Percentiles rank a stretch among this genome's conserved stretches.
Evolutionary conservation across 2,888 invertebrate genomes (phyloP).

Genomic region (Tolmerus cingulatus): DNA sequence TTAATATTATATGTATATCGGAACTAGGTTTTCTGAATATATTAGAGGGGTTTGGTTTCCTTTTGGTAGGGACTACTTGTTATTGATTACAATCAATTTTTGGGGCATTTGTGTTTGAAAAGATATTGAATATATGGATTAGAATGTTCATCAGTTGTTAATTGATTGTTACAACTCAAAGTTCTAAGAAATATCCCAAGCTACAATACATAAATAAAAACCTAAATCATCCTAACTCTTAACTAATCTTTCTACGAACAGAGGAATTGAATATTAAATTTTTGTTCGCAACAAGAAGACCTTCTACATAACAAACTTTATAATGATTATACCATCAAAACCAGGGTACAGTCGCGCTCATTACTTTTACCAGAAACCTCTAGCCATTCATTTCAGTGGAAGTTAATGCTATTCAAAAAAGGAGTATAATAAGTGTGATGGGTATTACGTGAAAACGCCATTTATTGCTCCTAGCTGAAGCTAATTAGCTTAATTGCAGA

Average conservation of each 20-base stretch:
- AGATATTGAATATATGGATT: too few relatives aligned
- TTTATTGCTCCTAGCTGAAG: neutral
- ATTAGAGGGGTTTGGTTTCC: too few relatives aligned
- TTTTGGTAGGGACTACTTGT: too few relatives aligned
- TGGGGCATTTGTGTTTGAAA: too few relatives aligned
- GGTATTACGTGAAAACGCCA: neutral
- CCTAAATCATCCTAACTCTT: too few relatives aligned
- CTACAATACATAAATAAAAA: too few relatives aligned
- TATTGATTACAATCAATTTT: too few relatives aligned
- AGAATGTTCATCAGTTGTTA: too few relatives aligned
- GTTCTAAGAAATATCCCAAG: too few relatives aligned
- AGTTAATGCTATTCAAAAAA: neutral
- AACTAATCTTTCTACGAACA: neutral
- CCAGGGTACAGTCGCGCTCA: neutral
- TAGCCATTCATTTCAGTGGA: neutral
- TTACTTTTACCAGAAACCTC: neutral
- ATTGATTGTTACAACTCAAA: too few relatives aligned
- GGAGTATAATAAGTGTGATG: neutral
- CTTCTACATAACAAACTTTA: neutral
- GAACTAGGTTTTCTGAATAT: too few relatives aligned
- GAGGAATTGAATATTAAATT: neutral
- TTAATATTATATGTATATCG: too few relatives aligned
- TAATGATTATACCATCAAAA: neutral
- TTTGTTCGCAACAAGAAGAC: neutral
- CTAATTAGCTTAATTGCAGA: constrained; percentile 20